Base-by-base conservation (phyloP, 2,797 vertebrate genomes). In the Ctenopoma multispine region DNA sequence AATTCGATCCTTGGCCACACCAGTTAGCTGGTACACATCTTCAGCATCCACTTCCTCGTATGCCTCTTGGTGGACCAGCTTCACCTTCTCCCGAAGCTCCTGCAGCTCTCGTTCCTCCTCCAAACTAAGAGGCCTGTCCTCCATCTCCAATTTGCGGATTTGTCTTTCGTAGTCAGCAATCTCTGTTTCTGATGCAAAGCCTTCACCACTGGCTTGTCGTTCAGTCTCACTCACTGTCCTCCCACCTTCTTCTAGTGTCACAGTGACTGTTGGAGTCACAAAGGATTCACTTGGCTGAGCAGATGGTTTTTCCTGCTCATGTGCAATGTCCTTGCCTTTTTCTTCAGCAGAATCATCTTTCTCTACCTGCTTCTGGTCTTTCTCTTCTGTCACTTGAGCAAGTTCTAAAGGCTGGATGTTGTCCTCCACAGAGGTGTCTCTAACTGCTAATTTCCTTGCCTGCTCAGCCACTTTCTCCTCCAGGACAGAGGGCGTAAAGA, bases 11-110 rank as follows among this genome's bases (percentile, higher is more conserved):
- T 95, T 95, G 46, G 94, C 95, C 44, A 92, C 91, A 4, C 95
- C 95, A 0, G 94, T 95, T 46, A 95, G 87, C 86, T 99, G 97
- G 0, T 99, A 99, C 18, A 96, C 97, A 72, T 99, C 98, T 82
- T 99, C 98, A 34, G 98, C 98, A 87, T 99, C 98, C 24, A 99
- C 94, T 74, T 95, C 95, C 70, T 95, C 95, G 18, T 95, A 95
- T 20, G 98, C 98, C 85, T 99, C 98, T 89, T 99, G 98, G 82
- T 99, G 98, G 49, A 99, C 98, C 77, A 99, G 87, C 68, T 95
- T 95, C 36, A 98, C 97, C 79, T 99, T 99, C 85, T 99, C 98
- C 53, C 98, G 94, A 57, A 99, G 93, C 89, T 99, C 98, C 76
- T 88, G 93, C 46, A 95, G 89, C 69, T 95, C 95, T 38, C 94